Conservation (phyloP, 2,113 vertebrate species). For the Pica pica region DNA sequence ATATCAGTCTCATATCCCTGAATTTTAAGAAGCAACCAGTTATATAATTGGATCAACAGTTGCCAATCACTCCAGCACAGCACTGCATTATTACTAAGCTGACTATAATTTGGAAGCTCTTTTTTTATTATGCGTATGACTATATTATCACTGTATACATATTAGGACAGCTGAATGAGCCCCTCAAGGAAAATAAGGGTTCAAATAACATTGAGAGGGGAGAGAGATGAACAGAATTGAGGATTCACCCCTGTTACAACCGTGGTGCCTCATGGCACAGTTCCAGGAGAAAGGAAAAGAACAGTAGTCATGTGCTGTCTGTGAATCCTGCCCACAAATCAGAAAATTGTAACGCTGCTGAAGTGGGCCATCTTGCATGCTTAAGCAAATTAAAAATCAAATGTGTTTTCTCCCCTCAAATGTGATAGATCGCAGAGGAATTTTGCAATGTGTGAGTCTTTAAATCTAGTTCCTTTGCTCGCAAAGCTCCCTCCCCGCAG, state of each 20-base stretch:
- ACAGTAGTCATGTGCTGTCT: constrained; percentile 34
- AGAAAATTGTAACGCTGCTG: constrained; percentile 50
- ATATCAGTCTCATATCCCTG: constrained; percentile 40
- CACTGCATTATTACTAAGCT: constrained; percentile 38
- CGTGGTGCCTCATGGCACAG: constrained; percentile 44
- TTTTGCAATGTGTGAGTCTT: constrained; percentile 14
- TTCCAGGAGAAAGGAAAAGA: constrained; percentile 44
- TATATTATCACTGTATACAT: constrained; percentile 71
- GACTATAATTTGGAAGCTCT: constrained; percentile 60
- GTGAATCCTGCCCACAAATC: constrained; percentile 54
- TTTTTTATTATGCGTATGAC: constrained; percentile 65
- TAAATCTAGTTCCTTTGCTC: neutral
- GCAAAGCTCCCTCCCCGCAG: neutral
- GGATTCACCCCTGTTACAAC: constrained; percentile 66
- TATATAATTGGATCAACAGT: constrained; percentile 66
- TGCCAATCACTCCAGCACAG: constrained; percentile 34
- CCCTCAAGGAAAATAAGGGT: constrained; percentile 74
- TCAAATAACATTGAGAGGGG: constrained; percentile 64
- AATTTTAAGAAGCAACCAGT: constrained; percentile 46
- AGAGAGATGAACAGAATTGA: constrained; percentile 54
- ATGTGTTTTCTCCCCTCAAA: constrained; percentile 56
- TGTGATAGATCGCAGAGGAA: constrained; percentile 16
- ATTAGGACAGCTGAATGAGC: constrained; percentile 71
- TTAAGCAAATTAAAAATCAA: constrained; percentile 68
- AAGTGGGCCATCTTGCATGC: constrained; percentile 61